Conservation (phyloP, 2,888 invertebrate species). For the Platycnemis pennipes region DNA sequence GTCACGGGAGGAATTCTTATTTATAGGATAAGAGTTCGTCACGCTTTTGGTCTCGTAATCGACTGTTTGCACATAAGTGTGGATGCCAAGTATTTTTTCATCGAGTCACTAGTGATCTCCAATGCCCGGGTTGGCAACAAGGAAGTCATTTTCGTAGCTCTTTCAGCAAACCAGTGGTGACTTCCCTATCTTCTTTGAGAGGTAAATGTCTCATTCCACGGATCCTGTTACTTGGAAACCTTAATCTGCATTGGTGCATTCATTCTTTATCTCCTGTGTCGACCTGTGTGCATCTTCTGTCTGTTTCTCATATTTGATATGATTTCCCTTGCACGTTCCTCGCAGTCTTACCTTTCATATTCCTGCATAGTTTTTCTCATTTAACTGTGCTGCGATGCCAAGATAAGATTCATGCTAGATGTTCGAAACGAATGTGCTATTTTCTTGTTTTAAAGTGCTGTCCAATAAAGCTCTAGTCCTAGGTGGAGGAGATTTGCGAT, state of each 20-base stretch:
- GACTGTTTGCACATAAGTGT: background rate
- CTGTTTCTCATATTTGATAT: background rate
- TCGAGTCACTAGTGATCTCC: background rate
- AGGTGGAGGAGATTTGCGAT: background rate
- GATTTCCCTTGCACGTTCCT: background rate
- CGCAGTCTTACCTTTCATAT: background rate
- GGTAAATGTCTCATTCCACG: background rate
- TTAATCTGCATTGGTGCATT: background rate
- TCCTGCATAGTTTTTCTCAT: background rate
- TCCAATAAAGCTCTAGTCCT: background rate
- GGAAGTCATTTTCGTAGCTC: too few species aligned
- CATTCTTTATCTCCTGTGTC: background rate
- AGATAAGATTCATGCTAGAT: background rate
- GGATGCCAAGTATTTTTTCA: background rate
- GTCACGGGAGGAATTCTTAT: background rate
- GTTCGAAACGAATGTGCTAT: background rate
- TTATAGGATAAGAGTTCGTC: background rate
- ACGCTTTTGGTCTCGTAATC: conserved; percentile 21
- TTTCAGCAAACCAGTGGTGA: too few species aligned
- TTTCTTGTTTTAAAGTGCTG: background rate
- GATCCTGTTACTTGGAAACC: background rate
- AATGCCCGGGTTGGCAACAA: background rate
- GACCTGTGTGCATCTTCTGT: background rate
- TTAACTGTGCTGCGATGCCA: background rate
- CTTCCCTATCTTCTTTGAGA: too few species aligned